Base-by-base conservation (phyloP, 2,888 invertebrate genomes). In the Crematogaster levior region DNA sequence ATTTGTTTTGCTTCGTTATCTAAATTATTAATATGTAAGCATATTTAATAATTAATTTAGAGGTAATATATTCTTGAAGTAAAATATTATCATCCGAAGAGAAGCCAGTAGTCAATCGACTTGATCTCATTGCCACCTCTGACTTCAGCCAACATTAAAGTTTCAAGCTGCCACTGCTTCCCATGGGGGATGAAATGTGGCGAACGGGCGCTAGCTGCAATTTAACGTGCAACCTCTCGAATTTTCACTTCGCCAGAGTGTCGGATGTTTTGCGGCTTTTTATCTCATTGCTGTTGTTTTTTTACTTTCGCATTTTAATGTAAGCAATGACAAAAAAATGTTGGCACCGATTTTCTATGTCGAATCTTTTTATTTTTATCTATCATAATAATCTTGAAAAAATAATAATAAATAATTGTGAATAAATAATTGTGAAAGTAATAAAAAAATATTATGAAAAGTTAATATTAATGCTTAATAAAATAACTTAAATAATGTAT, bases 121-220 rank as follows among this genome's bases (percentile, higher is more conserved):
- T 73, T 61, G 83, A 77, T 30, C 72, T 83, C 66, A 58, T 81
- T 53, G 27, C n/a, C 70, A 66, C 58, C 77, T 84, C 37, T 6
- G 37, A 40, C 27, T 37, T 37, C 48, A 77, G 43, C 58, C 24
- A 24, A 43, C 73, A 72, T 84, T 79, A 66, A 68, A 84, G n/a
- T 68, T 73, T 72, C 79, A 66, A 40, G 66, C 60, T 83, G 58
- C 65, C 53, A 58, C 18, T 48, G 24, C 53, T 46, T 58, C 81
- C 48, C 56, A 27, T 70, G 40, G n/a, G 53, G 12, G 58, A 81
- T 83, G 72, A 83, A 83, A 81, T 81, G 48, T 6, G 10, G 79
- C 37, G 21, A 58, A 56, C 58, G 58, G 58, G 70, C 79, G n/a
- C 68, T 53, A 43, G 56, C 56, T 70, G 24, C 79, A 79, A 70